Base-by-base conservation (phyloP, 1,140 invertebrate species). In the Drosophila nigrodunni region DNA sequence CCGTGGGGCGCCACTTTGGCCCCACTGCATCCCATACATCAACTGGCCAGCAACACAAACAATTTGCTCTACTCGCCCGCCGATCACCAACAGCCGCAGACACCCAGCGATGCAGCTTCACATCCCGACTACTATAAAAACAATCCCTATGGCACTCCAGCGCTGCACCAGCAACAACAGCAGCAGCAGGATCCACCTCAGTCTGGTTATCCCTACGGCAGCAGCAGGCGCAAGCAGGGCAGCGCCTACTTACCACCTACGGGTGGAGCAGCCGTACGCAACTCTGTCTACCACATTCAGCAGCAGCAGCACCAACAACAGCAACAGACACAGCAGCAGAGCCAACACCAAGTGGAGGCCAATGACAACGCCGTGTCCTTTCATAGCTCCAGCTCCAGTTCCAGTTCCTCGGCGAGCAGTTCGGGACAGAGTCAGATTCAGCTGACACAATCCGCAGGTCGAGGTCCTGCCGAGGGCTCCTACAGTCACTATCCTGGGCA, bases 1-100 rank as follows among this genome's bases (percentile, higher is more conserved):
- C 79, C 85, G 5, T 92, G 92, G 92, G 78, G 83, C 59, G 91
- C 91, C 15, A 92, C 92, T 37, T 55, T 92, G 54, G 91, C 90
- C 9, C 91, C 92, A 25, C 62, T 92, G 50, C 92, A 92, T 74
- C 82, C 90, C 11, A 78, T 92, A 44, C 87, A 92, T 54, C 92
- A 92, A 70, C 67, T 92, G 74, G 92, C 91, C 9, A 82, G 83
- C 55, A 92, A 90, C 55, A 92, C 92, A 9, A 92, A 92, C 34
- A 92, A 92, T 81, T 74, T 92, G 52, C 72, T 92, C 1, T 92
- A 92, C 70, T 91, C 83, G 47, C 92, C 92, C 64, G 88, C 85
- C 30, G 91, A 89, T 47, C 92, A 92, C 67, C 91, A 77, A 54
- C 74, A 79, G 39, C 66, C 65, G 13, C 71, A 67, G 13, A 55